These are phyloP conservation scores for Callospermophilus lateralis DNA, from an alignment of 2,113 vertebrate genomes.

Conservation along the genomic window DNA sequence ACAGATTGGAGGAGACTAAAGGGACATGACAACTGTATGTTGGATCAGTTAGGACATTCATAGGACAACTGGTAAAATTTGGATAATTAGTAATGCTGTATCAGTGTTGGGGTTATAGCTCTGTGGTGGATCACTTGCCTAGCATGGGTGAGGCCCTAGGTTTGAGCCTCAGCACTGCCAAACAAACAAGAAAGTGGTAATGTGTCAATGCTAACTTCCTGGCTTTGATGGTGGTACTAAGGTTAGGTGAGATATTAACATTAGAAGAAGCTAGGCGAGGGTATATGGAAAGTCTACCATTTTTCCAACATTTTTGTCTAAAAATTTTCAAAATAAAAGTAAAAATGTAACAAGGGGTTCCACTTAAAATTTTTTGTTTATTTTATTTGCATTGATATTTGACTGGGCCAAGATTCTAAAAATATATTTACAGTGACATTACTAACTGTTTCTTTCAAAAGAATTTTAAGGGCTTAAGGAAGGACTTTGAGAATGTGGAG, in stretches of 20 bases:
- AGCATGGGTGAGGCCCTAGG: background rate
- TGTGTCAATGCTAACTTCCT: background rate
- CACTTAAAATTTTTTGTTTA: background rate
- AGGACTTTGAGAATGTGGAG: background rate
- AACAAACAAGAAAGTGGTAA: background rate
- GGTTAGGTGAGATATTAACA: background rate
- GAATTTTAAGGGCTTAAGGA: background rate
- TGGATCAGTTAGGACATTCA: background rate
- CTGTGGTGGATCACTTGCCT: background rate
- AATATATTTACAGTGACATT: background rate
- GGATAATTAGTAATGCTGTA: background rate
- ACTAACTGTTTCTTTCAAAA: constrained; percentile 28
- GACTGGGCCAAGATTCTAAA: background rate
- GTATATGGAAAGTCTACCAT: background rate
- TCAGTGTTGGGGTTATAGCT: background rate
- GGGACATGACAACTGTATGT: background rate
- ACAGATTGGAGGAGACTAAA: background rate
- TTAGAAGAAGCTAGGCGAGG: background rate
- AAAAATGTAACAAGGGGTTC: background rate
- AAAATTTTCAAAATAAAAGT: constrained; percentile 21
- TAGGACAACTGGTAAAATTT: background rate
- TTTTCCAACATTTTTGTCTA: background rate
- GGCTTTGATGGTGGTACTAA: background rate
- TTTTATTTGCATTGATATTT: constrained; percentile 38
- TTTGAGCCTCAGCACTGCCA: background rate